Evolutionary conservation across 2,888 invertebrate species (phyloP), one percentile per base, ranked within the genome.

Genomic region (Hypselothyrea guttata): DNA sequence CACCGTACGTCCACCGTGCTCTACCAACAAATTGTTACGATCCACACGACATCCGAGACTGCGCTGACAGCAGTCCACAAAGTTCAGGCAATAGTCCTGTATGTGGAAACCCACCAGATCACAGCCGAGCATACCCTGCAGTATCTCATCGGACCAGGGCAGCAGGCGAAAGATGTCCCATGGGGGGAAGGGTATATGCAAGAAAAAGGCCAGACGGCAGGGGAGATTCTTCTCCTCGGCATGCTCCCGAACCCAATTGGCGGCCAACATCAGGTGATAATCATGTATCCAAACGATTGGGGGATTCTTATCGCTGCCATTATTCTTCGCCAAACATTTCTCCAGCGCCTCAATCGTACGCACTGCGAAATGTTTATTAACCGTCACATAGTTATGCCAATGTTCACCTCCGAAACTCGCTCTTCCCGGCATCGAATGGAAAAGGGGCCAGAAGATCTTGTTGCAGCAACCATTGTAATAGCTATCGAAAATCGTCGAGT

Each of bases 101-200:
- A 96, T 97, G 88, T 97, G 97, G 88, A 97, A 97, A 33, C 96
- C 96, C 38, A 97, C 96, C 94, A 97, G 95, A 86, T 97, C 97
- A 89, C 97, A 96, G 75, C 95, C 95, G 47, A 98, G 92, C 92
- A 98, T 95, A 67, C 97, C 97, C 89, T 97, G 96, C 22, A 98
- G 92, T 52, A 98, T 94, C 91, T 97, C 97, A 89, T 97, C 97
- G n/a, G 96, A 95, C 96, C 97, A 96, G 1, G 97, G 97, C 83
- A 97, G 95, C 46, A 97, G 91, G 61, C 97, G 92, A 89, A 96
- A 97, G 72, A 97, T 96, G 86, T 97, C 97, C 96, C 97, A 97
- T 9, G 97, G 95, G 9, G 97, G 97, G 89, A 98, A 98, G 0
- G 98, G 98, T 84, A 98, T 98, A 90, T 98, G 98, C 62, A 98